Percentiles rank a stretch among this genome's conserved stretches.
These are phyloP conservation scores for Acanthosepion lycidas DNA, from an alignment of 2,888 invertebrate species.

Conservation along the genomic window DNA sequence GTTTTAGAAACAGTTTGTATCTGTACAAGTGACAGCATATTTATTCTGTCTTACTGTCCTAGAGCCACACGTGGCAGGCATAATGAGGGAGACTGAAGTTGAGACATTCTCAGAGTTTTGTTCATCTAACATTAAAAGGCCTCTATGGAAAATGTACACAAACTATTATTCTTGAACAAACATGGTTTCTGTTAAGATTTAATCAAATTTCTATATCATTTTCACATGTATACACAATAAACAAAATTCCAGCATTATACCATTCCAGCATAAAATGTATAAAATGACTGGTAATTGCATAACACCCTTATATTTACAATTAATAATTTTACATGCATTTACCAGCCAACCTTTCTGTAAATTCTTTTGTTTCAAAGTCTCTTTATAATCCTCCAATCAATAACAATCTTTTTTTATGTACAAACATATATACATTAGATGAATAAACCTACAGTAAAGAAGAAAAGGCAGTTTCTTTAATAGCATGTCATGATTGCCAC, in stretches of 20 bases:
- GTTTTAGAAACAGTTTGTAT: slow-evolving; percentile 1
- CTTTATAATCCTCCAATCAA: neutral
- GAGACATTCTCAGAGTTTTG: neutral
- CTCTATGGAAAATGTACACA: slow-evolving; percentile 8
- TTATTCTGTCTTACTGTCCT: neutral
- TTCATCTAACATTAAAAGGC: slow-evolving; percentile 18
- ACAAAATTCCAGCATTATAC: neutral
- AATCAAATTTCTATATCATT: neutral
- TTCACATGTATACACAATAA: neutral
- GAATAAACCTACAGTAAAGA: neutral
- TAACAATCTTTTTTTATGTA: neutral
- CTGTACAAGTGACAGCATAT: neutral
- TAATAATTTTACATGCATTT: neutral
- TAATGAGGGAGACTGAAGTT: neutral
- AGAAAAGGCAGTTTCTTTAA: neutral
- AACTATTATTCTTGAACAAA: neutral
- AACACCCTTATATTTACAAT: neutral
- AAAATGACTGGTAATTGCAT: neutral
- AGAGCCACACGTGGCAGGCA: neutral
- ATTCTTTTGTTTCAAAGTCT: neutral
- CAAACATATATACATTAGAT: neutral
- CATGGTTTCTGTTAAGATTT: neutral
- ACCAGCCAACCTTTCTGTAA: neutral
- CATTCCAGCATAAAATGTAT: neutral
- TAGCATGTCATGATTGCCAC: neutral